These are phyloP conservation scores for Drosophila chauvacae DNA, from an alignment of 1,140 invertebrate species.

Conservation along the genomic window DNA sequence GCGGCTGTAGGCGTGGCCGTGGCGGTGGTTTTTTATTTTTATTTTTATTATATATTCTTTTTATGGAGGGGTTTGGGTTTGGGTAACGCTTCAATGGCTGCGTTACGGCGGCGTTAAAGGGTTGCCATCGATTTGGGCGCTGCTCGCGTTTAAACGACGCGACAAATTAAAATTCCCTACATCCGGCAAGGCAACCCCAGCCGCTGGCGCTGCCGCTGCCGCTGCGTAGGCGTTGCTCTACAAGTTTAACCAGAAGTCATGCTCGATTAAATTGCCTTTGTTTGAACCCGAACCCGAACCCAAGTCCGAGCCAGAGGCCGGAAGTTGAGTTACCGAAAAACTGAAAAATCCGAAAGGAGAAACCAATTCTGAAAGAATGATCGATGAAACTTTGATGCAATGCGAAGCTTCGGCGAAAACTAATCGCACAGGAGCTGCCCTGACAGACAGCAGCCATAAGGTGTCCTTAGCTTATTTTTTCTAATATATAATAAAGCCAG, in stretches of 20 bases:
- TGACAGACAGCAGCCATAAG: not conserved
- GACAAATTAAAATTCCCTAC: slow-evolving; percentile 83
- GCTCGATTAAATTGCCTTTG: slow-evolving; percentile 84
- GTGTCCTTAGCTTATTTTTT: not conserved
- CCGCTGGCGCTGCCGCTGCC: not conserved
- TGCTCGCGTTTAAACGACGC: slow-evolving; percentile 76
- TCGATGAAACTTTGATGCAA: not conserved
- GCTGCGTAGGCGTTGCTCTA: slow-evolving; percentile 78
- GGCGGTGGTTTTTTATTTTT: not conserved
- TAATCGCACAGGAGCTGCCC: not conserved
- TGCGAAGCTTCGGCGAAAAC: not conserved
- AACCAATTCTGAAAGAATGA: not conserved
- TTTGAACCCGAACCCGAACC: slow-evolving; percentile 15
- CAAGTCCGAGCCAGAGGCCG: slow-evolving; percentile 10
- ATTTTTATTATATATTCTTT: slow-evolving; percentile 3
- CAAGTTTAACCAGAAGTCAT: slow-evolving; percentile 83
- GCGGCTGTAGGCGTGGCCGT: slow-evolving; percentile 52
- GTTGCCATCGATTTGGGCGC: slow-evolving; percentile 53
- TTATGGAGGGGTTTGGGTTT: not conserved
- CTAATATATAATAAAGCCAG: not conserved
- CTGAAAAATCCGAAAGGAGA: slow-evolving; percentile 18
- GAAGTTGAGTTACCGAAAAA: slow-evolving; percentile 78
- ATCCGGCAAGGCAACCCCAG: slow-evolving; percentile 52
- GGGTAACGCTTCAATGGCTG: slow-evolving; percentile 72
- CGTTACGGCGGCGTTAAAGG: slow-evolving; percentile 62